Base-by-base conservation (phyloP, 2,888 invertebrate species). In the Zele albiditarsus region DNA sequence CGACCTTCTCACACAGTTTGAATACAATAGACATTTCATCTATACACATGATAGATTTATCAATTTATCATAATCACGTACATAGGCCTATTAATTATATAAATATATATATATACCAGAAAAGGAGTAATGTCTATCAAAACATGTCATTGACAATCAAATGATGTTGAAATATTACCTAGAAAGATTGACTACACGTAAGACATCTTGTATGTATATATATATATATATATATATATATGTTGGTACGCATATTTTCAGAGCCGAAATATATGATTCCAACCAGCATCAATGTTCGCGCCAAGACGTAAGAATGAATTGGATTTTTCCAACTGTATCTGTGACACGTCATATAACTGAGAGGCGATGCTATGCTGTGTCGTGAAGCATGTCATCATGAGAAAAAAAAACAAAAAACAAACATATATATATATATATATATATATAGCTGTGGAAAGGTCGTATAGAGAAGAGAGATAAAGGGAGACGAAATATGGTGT, bases 401-500 rank as follows among this genome's bases (percentile, higher is more conserved):
- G 5, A 12, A 38, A 38, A 38, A 65, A 70, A 27, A 68, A 42
- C 20, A 73, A 69, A 25, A 60, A 66, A 33, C 25, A 53, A 27
- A 66, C 12, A 42, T 42, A 2, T 12, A 10, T 42, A 12, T 42
- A 8, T 33, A n/a, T 46, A n/a, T 42, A 14, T 12, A n/a, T 46
- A 16, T n/a, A 20, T 53, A n/a, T 6, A 53, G 53, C 5, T 12
- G 42, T n/a, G 38, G 12, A 38, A 5, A 31, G 6, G 31, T 5
- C 38, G 38, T n/a, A 38, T 2, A 12, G 12, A 38, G 14, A 58
- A 67, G 63, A 74, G 75, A 71, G 75, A 76, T 53, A 72, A 14
- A 70, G 46, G 27, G 60, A 69, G 58, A 38, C 67, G 16, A 28
- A 63, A 77, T 76, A 70, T 72, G 69, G 71, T 77, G 76, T 75